Conservation (phyloP, 2,797 vertebrate genomes). For the Spondyliosoma cantharus region DNA sequence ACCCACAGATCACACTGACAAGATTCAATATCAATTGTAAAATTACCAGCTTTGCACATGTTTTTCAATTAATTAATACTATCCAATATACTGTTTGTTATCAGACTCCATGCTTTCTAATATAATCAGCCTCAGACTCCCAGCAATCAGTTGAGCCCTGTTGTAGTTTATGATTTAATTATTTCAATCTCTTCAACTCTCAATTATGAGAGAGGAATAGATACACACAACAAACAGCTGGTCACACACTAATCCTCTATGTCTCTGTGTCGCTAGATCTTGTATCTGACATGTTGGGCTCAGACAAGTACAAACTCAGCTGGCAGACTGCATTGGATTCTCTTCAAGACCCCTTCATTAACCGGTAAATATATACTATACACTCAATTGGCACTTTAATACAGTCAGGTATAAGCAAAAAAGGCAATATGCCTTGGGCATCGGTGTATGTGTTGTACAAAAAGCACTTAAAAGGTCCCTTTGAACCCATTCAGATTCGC, state of each 20-base stretch:
- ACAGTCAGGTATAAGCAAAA: background rate
- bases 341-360: constrained; percentile 89
- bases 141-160: background rate
- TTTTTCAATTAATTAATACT: background rate
- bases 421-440: background rate
- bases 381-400: background rate
- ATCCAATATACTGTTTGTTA: background rate
- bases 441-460: background rate
- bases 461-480: background rate
- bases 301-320: constrained; percentile 88
- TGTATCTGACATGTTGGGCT: constrained; percentile 89
- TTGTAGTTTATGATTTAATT: background rate
- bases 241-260: background rate
- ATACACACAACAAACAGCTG: constrained; percentile 3
- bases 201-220: background rate
- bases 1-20: background rate
- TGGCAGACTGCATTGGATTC: constrained; percentile 91
- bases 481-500: background rate
- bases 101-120: background rate
- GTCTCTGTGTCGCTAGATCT: constrained; percentile 81
- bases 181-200: background rate
- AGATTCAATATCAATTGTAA: background rate
- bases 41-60: background rate
- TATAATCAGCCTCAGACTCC: background rate
- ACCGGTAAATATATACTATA: constrained; percentile 84